A percentile compares a stretch with the other conserved stretches of the same genome.
Evolutionary conservation across 2,113 vertebrate genomes (phyloP).

Genomic region (Puffinus mauretanicus): DNA sequence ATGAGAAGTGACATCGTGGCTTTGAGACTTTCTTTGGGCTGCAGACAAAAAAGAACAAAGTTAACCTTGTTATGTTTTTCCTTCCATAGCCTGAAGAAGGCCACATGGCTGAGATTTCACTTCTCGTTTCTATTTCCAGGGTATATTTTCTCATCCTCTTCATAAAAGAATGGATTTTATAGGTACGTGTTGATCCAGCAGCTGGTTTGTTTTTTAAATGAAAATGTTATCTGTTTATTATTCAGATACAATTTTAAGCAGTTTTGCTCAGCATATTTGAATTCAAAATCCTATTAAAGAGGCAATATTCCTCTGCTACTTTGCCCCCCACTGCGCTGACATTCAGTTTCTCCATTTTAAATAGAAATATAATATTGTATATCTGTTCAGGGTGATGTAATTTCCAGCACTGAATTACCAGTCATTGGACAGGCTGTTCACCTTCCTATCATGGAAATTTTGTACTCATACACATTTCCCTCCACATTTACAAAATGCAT

Average conservation of each 20-base stretch:
- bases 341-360: slow-evolving; percentile 59
- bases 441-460: slow-evolving; percentile 65
- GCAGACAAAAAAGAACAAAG: slow-evolving; percentile 32
- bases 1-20: not conserved
- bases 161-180: slow-evolving; percentile 41
- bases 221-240: slow-evolving; percentile 76
- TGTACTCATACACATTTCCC: slow-evolving; percentile 50
- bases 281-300: slow-evolving; percentile 79
- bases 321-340: slow-evolving; percentile 48
- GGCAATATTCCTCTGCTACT: slow-evolving; percentile 68
- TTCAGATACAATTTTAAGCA: slow-evolving; percentile 75
- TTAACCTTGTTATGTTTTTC: slow-evolving; percentile 60
- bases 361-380: slow-evolving; percentile 68
- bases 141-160: slow-evolving; percentile 42
- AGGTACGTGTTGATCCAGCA: slow-evolving; percentile 61
- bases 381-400: slow-evolving; percentile 69
- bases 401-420: slow-evolving; percentile 70
- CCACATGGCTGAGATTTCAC: slow-evolving; percentile 41
- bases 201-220: slow-evolving; percentile 61
- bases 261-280: slow-evolving; percentile 76
- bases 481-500: slow-evolving; percentile 64
- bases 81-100: slow-evolving; percentile 51
- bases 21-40: slow-evolving; percentile 21
- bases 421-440: slow-evolving; percentile 62
- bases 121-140: slow-evolving; percentile 64